Conservation (phyloP, 2,113 vertebrate species). For the Crotophaga sulcirostris region DNA sequence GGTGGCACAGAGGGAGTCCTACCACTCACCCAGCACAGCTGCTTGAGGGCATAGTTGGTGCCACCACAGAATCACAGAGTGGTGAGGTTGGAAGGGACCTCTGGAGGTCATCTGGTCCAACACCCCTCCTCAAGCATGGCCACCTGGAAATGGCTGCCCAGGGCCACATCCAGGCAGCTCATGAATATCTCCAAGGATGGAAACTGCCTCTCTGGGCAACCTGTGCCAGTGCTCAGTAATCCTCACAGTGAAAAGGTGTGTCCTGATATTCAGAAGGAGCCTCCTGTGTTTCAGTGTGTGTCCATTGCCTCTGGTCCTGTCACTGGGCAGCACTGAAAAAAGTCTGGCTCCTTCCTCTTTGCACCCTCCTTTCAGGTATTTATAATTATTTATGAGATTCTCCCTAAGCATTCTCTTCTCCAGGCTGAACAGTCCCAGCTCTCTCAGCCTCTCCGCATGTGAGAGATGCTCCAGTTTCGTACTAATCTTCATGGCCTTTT, state of each 20-base stretch:
- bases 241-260: neutral
- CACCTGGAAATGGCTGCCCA: rapidly evolving
- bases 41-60: neutral
- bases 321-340: neutral
- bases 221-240: neutral
- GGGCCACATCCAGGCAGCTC: neutral
- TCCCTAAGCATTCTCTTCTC: neutral
- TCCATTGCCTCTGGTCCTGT: neutral
- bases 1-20: neutral
- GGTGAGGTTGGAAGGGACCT: neutral
- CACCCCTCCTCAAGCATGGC: neutral
- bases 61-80: neutral
- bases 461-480: neutral
- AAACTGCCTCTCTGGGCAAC: neutral
- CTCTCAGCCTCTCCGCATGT: neutral
- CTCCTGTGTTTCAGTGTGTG: neutral
- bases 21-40: neutral
- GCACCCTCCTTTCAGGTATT: neutral
- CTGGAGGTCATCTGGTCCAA: neutral
- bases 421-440: neutral
- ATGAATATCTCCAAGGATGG: neutral
- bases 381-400: neutral
- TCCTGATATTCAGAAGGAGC: neutral
- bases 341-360: neutral
- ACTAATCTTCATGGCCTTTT: neutral